Conservation (phyloP, 2,888 invertebrate genomes). For the Sesia bembeciformis region DNA sequence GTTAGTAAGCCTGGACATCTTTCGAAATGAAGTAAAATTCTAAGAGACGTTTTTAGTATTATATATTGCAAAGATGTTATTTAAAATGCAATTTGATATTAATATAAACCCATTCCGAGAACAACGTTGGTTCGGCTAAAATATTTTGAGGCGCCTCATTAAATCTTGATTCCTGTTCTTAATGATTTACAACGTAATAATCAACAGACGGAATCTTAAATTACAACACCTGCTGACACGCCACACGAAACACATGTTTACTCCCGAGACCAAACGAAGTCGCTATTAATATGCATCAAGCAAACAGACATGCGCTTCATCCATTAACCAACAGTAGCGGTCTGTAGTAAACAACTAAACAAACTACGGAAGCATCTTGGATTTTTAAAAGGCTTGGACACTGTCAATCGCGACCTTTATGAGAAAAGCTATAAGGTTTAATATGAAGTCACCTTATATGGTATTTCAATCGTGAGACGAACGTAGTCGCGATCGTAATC, state of each 20-base stretch:
- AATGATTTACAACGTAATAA: constrained; percentile 28
- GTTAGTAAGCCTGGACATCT: too few relatives aligned
- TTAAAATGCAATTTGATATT: too few relatives aligned
- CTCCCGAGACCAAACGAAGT: constrained; percentile 25
- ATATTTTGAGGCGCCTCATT: constrained; percentile 22
- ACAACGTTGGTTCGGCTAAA: constrained; percentile 8
- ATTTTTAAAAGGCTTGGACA: constrained; percentile 18
- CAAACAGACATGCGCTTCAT: constrained; percentile 35
- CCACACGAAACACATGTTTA: constrained; percentile 34
- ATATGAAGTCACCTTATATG: constrained; percentile 14
- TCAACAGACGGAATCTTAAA: constrained; percentile 30
- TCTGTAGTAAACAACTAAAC: constrained; percentile 37
- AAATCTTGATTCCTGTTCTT: constrained; percentile 18
- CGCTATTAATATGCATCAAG: constrained; percentile 45
- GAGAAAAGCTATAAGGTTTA: constrained; percentile 17
- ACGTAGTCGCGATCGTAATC: constrained; percentile 30
- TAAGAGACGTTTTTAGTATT: too few relatives aligned
- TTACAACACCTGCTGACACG: constrained; percentile 32
- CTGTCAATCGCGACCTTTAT: constrained; percentile 13
- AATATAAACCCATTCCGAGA: neutral
- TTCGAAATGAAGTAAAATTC: too few relatives aligned
- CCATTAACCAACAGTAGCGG: constrained; percentile 51
- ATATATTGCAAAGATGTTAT: too few relatives aligned
- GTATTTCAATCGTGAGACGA: constrained; percentile 16
- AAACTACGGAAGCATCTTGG: constrained; percentile 27